A percentile compares a stretch with the other conserved stretches of the same genome.
Evolutionary conservation across 1,140 invertebrate species (phyloP).

Genomic region (Linepithema humile): DNA sequence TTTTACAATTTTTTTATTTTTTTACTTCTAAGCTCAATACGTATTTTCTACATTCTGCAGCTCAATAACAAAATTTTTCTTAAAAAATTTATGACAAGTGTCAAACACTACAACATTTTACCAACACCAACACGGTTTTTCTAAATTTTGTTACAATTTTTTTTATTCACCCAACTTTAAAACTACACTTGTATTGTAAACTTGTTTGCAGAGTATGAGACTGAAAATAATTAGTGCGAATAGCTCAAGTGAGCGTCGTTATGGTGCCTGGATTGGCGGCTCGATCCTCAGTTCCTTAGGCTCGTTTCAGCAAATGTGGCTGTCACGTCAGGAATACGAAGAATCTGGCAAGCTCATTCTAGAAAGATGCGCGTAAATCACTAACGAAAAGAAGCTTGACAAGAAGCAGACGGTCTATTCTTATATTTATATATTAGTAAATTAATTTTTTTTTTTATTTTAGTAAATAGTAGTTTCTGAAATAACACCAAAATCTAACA

Average conservation of each 20-base stretch:
- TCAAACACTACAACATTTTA: too few relatives aligned
- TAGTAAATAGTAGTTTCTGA: background rate
- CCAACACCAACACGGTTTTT: too few relatives aligned
- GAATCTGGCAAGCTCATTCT: conserved; percentile 96
- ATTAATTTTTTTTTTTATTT: background rate
- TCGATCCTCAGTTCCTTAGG: conserved; percentile 97
- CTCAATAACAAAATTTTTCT: too few relatives aligned
- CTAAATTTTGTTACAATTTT: too few relatives aligned
- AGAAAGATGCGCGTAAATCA: conserved; percentile 86
- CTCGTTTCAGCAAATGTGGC: conserved; percentile 99
- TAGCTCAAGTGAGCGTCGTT: conserved; percentile 93
- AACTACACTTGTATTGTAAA: background rate
- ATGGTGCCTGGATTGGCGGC: conserved; percentile 98
- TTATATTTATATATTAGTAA: background rate
- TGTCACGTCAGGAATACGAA: conserved; percentile 98
- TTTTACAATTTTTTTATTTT: too few relatives aligned
- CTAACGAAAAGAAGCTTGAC: background rate
- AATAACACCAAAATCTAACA: background rate
- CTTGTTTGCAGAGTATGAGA: conserved; percentile 89
- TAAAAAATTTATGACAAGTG: too few relatives aligned
- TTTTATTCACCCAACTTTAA: too few relatives aligned
- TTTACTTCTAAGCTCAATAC: too few relatives aligned
- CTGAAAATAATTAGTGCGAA: conserved; percentile 94
- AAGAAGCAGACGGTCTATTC: background rate
- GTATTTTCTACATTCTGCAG: too few relatives aligned